phyloP scores from a whole-genome alignment of 2,113 vertebrate genomes.

The Zosterops japonicus region DNA sequence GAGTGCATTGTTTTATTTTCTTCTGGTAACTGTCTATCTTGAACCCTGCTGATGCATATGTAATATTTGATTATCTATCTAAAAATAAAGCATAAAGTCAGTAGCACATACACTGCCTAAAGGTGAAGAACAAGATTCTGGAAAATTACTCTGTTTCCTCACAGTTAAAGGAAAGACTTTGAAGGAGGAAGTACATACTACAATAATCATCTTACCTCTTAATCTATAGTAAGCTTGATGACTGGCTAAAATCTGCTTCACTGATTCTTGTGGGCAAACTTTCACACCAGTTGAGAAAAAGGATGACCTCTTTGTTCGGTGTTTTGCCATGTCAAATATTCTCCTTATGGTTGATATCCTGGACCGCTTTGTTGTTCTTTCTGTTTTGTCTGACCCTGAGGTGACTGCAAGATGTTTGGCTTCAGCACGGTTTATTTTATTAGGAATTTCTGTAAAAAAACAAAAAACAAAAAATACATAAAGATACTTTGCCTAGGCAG shows the following conservation, averaged over 20 bases:
- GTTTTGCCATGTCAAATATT: constrained; percentile 74
- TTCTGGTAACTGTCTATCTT: not conserved
- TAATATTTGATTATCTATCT: not conserved
- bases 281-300: constrained; percentile 83
- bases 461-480: not conserved
- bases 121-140: not conserved
- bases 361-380: constrained; percentile 68
- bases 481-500: not conserved
- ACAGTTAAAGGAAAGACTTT: not conserved
- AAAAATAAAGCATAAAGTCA: not conserved
- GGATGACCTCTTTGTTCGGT: constrained; percentile 81
- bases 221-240: constrained; percentile 89
- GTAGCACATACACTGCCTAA: not conserved
- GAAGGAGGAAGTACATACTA: not conserved
- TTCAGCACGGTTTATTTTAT: constrained; percentile 67
- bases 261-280: constrained; percentile 86
- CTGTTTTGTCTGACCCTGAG: constrained; percentile 60
- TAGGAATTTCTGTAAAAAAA: constrained; percentile 66
- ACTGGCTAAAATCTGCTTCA: constrained; percentile 84
- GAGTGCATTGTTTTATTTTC: not conserved
- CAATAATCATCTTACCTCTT: constrained; percentile 79
- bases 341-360: constrained; percentile 70
- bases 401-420: constrained; percentile 62
- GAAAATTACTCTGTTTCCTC: not conserved
- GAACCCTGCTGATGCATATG: not conserved